These are phyloP conservation scores for Spheniscus mendiculus DNA, from an alignment of 2,113 vertebrate genomes.

Conservation along the genomic window DNA sequence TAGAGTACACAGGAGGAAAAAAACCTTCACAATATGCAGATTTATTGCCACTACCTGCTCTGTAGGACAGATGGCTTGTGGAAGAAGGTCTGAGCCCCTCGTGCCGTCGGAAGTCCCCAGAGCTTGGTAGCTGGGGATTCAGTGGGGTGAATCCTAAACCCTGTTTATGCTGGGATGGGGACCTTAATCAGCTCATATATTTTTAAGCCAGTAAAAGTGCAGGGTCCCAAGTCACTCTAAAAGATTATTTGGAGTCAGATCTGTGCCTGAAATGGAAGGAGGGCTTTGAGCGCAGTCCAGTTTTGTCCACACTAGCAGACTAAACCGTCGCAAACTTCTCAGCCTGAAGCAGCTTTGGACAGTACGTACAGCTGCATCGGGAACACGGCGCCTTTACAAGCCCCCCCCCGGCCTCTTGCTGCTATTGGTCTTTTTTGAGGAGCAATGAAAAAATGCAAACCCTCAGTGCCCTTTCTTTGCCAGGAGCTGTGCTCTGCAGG, in stretches of 20 bases:
- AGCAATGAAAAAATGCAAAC: not conserved
- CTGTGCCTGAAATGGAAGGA: not conserved
- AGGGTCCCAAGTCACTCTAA: not conserved
- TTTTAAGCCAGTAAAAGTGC: not conserved
- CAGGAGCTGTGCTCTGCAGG: not conserved
- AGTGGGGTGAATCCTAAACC: not conserved
- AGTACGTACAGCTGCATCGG: not conserved
- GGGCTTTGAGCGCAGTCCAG: not conserved
- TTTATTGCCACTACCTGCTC: not conserved
- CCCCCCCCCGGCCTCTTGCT: not conserved
- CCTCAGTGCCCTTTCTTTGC: not conserved
- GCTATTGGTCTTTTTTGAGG: not conserved
- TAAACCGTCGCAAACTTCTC: not conserved
- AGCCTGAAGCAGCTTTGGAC: not conserved
- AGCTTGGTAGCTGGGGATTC: not conserved
- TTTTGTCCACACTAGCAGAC: not conserved
- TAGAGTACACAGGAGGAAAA: not conserved
- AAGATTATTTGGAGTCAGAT: not conserved
- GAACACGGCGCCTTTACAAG: rapidly evolving
- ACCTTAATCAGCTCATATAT: not conserved
- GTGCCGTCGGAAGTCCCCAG: not conserved
- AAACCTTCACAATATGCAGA: rapidly evolving
- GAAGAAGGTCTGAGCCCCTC: not conserved
- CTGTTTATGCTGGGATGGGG: not conserved
- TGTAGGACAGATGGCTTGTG: not conserved